Evolutionary conservation across 1,140 invertebrate species (phyloP), one percentile per base, ranked within the genome.

Genomic region (Sinonovacula constricta): DNA sequence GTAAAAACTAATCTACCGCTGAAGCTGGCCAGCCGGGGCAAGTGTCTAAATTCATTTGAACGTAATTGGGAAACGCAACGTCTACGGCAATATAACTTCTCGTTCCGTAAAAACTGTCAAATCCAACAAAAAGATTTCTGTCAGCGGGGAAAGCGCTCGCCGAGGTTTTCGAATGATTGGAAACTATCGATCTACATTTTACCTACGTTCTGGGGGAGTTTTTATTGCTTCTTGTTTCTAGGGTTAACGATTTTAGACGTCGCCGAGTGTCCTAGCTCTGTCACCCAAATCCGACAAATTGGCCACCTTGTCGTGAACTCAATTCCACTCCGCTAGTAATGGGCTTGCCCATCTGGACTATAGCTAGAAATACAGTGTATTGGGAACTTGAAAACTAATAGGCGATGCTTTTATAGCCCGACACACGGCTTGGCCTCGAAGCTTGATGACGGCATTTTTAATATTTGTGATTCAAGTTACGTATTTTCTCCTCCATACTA

Each of bases 1-100:
- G 72, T 76, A 76, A 76, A 76, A 76, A 76, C 72, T 76, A 76
- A 76, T 76, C 72, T 76, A 76, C 72, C 67, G 51, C 28, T 39
- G 28, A 36, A 33, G 60, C 39, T 67, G 72, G 63, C 72, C 72
- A 76, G 72, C 72, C 53, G 72, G 60, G 72, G 62, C 72, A 65
- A 31, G 72, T 67, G 72, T 66, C 53, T 57, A 76, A 66, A 76
- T 76, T 76, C 72, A 76, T 76, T 76, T 76, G 57, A 51, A 67
- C 60, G 54, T 76, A 76, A 76, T 76, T 76, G 72, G 72, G 59
- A 76, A 36, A 49, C 66, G 72, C 72, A 76, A 60, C 53, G 72
- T 76, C 72, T 56, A 54, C 53, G 10, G 31, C 30, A 75, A 75
- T 75, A 75, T 49, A 75, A 22, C 62, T 49, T 24, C 49, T 28